phyloP scores from a whole-genome alignment of 2,888 invertebrate species.

The Scaptomyza caliginosa region DNA sequence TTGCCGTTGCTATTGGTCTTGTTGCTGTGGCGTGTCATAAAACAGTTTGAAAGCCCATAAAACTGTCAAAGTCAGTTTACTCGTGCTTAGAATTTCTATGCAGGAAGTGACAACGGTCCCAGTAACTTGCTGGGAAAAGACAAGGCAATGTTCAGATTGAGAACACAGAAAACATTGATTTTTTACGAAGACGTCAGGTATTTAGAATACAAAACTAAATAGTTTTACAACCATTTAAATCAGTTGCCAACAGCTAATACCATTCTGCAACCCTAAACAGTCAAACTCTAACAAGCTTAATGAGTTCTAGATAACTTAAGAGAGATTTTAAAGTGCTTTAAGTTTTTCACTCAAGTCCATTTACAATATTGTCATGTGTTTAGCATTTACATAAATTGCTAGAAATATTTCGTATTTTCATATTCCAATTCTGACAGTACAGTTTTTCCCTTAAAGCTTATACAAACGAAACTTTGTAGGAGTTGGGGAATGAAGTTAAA shows the following conservation, averaged over 20 bases:
- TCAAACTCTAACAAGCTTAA: not conserved
- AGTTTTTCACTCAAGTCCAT: not conserved
- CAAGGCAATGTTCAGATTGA: slow-evolving; percentile 20
- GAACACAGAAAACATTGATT: slow-evolving; percentile 13
- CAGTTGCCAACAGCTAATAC: slow-evolving; percentile 16
- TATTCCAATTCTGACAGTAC: slow-evolving; percentile 21
- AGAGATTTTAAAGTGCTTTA: not conserved
- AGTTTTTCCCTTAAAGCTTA: slow-evolving; percentile 51
- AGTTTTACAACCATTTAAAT: slow-evolving; percentile 7
- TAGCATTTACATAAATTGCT: slow-evolving; percentile 28
- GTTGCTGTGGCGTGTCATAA: slow-evolving; percentile 80
- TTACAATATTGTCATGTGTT: slow-evolving; percentile 5
- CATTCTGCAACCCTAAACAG: not conserved
- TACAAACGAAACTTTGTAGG: slow-evolving; percentile 38
- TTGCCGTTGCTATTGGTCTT: slow-evolving; percentile 13
- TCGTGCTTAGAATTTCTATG: slow-evolving; percentile 61
- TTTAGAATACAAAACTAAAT: slow-evolving; percentile 2
- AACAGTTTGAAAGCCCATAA: slow-evolving; percentile 84
- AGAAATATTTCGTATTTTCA: slow-evolving; percentile 17
- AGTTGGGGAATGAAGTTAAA: slow-evolving; percentile 9
- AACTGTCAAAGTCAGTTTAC: slow-evolving; percentile 80
- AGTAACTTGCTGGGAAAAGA: slow-evolving; percentile 45
- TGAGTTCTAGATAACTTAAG: no score
- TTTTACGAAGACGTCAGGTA: slow-evolving; percentile 21
- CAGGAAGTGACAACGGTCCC: slow-evolving; percentile 66